A percentile compares a stretch with the other conserved stretches of the same genome.
Evolutionary conservation across 2,797 vertebrate genomes (phyloP).

Genomic region (Cossypha polioptera): DNA sequence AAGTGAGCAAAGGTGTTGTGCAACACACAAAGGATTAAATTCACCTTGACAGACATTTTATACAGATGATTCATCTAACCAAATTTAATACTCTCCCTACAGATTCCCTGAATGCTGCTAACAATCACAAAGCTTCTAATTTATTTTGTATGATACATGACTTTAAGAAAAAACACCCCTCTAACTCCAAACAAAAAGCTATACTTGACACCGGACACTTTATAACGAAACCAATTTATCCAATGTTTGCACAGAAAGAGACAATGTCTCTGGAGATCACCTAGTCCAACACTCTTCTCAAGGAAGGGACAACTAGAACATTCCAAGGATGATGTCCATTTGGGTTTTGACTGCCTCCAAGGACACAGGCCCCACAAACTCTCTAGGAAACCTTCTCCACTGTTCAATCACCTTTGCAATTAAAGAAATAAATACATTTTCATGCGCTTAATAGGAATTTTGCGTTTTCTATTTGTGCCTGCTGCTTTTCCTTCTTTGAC

Average conservation of each 20-base stretch:
- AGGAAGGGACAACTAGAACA: background rate
- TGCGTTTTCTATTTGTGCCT: background rate
- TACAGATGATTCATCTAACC: background rate
- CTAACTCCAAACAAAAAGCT: background rate
- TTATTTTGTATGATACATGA: background rate
- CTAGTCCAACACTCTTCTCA: background rate
- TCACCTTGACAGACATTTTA: background rate
- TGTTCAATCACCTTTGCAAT: background rate
- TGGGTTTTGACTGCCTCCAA: background rate
- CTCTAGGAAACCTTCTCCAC: background rate
- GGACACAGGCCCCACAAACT: background rate
- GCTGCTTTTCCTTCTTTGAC: background rate
- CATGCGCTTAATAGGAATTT: background rate
- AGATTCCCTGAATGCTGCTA: background rate
- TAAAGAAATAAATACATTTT: background rate
- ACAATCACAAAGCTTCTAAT: background rate
- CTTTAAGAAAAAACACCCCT: background rate
- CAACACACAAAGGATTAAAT: background rate
- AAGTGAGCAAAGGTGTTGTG: background rate
- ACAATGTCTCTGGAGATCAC: background rate
- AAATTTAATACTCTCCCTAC: background rate
- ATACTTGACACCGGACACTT: background rate
- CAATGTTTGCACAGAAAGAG: background rate
- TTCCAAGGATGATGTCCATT: background rate
- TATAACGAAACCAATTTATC: background rate